Evolutionary conservation across 2,113 vertebrate species (phyloP), one percentile per base, ranked within the genome.

Genomic region (Egretta garzetta): DNA sequence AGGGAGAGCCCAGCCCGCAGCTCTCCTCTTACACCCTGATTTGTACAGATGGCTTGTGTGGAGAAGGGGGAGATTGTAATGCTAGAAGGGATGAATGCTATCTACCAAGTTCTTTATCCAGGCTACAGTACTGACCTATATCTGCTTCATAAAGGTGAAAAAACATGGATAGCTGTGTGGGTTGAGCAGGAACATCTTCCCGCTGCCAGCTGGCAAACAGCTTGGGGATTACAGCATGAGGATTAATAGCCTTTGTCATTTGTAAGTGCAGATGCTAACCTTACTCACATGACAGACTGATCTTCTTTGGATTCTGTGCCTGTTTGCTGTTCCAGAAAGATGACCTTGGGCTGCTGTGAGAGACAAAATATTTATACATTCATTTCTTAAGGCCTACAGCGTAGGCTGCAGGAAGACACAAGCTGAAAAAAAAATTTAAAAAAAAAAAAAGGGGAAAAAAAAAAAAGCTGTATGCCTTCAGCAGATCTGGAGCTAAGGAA

Each of bases 211-310:
- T 97, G 97, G 95, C 95, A 96, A 96, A 94, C 94, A 96, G 96
- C 93, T 96, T 97, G 95, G 94, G 93, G 96, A 96, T 96, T 95
- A 97, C 95, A 97, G 94, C 94, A 96, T 89, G 90, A 97, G 93
- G 96, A 97, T 97, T 97, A 94, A 97, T 97, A 96, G 96, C 96
- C 97, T 97, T 96, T 97, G 96, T 97, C 97, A 94, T 97, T 97
- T 95, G 63, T 95, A 96, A 95, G 96, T 96, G 97, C 97, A 97
- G 95, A 96, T 96, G 95, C 95, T 96, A 97, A 97, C 94, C 95
- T 97, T 96, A 96, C 94, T 95, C 95, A 91, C 96, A 96, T 96
- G 97, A 97, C 83, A 91, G 95, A 92, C 97, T 95, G 96, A 96
- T 96, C 97, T 97, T 79, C 95, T 97, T 93, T 91, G 96, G 94